phyloP scores from a whole-genome alignment of 2,797 vertebrate genomes.

The Agapornis canus region DNA sequence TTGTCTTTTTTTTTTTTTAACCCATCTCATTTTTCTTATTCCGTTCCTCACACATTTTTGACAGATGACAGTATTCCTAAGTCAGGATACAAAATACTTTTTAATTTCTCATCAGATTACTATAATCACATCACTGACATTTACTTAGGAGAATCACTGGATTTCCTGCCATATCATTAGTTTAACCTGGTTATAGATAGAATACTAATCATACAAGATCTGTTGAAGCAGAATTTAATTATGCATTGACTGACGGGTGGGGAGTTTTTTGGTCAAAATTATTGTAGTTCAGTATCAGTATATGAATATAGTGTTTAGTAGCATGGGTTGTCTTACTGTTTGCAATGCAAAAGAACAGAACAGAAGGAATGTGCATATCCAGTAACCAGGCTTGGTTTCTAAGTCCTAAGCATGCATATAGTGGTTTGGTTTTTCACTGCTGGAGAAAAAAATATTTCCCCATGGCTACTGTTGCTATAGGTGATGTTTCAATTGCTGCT shows the following conservation, averaged over 20 bases:
- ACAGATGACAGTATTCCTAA: not conserved
- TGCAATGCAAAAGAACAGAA: not conserved
- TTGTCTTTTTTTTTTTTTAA: not conserved
- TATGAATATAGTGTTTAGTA: not conserved
- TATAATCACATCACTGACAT: not conserved
- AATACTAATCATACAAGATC: not conserved
- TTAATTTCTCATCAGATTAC: not conserved
- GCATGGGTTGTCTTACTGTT: not conserved
- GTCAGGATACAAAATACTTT: not conserved
- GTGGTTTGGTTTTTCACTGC: not conserved
- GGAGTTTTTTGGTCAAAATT: not conserved
- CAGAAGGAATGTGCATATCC: not conserved
- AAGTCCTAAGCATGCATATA: not conserved
- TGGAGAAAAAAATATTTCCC: slow-evolving; percentile 21
- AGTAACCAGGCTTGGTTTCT: not conserved
- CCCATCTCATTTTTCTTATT: not conserved
- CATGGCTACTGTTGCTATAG: slow-evolving; percentile 64
- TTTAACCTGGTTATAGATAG: not conserved
- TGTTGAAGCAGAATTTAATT: not conserved
- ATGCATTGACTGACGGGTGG: not conserved
- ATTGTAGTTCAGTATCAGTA: not conserved
- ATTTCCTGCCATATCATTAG: not conserved
- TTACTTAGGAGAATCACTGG: not conserved
- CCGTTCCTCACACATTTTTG: not conserved
- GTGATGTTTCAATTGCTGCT: slow-evolving; percentile 23